Base-by-base conservation (phyloP, 2,888 invertebrate genomes). In the Caprella mutica region DNA sequence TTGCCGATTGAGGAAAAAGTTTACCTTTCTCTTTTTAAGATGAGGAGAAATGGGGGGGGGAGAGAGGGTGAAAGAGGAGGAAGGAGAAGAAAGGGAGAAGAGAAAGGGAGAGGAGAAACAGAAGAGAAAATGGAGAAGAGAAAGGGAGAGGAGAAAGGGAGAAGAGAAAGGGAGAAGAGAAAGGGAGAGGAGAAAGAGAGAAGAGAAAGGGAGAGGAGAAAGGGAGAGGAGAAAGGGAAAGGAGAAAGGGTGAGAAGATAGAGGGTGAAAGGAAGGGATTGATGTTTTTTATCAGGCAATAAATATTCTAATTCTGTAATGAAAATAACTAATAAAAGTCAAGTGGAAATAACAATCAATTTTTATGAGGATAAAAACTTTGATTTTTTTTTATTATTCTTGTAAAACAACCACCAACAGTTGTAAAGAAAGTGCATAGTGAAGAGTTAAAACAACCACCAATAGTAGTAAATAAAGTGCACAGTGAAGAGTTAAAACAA, bases 21-120 rank as follows among this genome's bases (percentile, higher is more conserved):
- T n/a, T n/a, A n/a, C n/a, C n/a, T n/a, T n/a, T n/a, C n/a, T n/a
- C n/a, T n/a, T n/a, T n/a, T n/a, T n/a, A 46, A 46, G 48, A 21
- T 14, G 24, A 14, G 3, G 3, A 23, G 17, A 46, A n/a, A 23
- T 12, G 14, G 48, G 12, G 8, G 24, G 9, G 3, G 3, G 17
- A 23, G 21, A n/a, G 17, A 39, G 26, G 38, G 52, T 38, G 39
- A 39, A 29, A 52, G 52, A 52, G 39, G 29, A 29, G 38, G 52
- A 52, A 29, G 29, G 39, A 52, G 52, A 52, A 29, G 29, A 29
- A 52, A 29, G 38, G 35, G n/a, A 14, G 9, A 14, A 23, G 38
- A 19, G 19, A 27, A 21, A 39, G 38, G 19, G 40, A 27, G 19
- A 35, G 38, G 24, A 21, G 23, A 21, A 23, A 19, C 21, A 21